Evolutionary conservation across 64 coral and sea anemone species (phyloP).

Genomic region (Pocillopora verrucosa): DNA sequence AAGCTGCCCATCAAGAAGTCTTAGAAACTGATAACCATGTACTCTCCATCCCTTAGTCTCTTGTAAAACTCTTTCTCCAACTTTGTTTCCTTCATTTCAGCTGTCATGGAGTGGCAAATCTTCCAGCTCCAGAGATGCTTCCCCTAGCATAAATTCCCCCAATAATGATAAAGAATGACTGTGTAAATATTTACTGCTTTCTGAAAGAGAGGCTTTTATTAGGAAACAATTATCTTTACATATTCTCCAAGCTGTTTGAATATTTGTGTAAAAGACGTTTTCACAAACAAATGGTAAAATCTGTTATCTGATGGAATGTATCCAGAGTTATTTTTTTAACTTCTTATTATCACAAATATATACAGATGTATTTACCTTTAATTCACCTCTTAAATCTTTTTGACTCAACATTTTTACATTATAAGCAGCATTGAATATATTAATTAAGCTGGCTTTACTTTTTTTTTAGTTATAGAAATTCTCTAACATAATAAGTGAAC

Average conservation of each 20-base stretch:
- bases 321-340: neutral
- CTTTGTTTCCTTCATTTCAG: conserved; percentile 36
- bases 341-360: neutral
- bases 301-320: neutral
- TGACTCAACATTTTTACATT: neutral
- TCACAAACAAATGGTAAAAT: neutral
- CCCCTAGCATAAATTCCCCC: conserved; percentile 61
- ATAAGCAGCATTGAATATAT: neutral
- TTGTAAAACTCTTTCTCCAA: neutral
- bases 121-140: conserved; percentile 69
- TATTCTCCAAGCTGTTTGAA: neutral
- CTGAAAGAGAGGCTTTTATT: neutral
- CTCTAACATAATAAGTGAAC: neutral
- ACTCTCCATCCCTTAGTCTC: too few relatives aligned
- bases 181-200: conserved; percentile 43
- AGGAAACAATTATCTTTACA: neutral
- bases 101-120: conserved; percentile 67
- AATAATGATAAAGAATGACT: conserved; percentile 1
- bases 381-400: neutral
- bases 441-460: neutral
- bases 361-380: neutral
- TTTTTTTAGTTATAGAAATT: neutral
- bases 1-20: too few relatives aligned
- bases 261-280: conserved; percentile 4
- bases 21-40: too few relatives aligned